Evolutionary conservation across 92 coral and sea anemone species (phyloP).

Genomic region (Bergia sp.): DNA sequence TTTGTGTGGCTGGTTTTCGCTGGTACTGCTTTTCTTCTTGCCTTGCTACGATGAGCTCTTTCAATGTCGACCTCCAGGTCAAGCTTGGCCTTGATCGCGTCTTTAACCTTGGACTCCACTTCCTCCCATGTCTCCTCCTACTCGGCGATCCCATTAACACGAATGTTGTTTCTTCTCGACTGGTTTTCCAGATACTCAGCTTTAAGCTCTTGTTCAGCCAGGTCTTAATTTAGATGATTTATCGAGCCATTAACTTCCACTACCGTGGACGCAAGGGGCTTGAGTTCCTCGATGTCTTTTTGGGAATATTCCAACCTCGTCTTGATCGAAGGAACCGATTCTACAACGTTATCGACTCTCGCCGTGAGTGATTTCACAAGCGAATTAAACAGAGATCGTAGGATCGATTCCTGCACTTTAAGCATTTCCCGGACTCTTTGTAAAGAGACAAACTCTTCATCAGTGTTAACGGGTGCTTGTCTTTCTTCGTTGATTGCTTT

Average conservation of each 20-base stretch:
- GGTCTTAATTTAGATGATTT: background rate
- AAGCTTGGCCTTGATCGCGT: too few relatives aligned
- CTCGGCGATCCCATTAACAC: background rate
- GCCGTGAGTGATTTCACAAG: background rate
- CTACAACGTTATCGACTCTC: background rate
- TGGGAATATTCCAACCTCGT: conserved; percentile 16
- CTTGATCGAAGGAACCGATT: background rate
- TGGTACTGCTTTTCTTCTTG: background rate
- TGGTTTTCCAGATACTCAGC: background rate
- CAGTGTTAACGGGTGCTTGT: background rate
- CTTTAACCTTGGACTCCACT: background rate
- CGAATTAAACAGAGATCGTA: background rate
- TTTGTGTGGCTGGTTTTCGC: background rate
- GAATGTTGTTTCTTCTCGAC: background rate
- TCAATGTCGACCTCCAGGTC: background rate
- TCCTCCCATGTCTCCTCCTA: background rate
- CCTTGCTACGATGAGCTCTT: background rate
- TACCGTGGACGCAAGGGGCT: background rate
- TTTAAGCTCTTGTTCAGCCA: background rate
- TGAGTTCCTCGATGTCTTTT: background rate
- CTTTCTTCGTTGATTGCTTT: conserved; percentile 1
- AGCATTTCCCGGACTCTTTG: background rate
- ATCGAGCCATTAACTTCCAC: background rate
- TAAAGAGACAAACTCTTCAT: background rate
- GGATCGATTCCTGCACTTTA: background rate